Percentiles rank a stretch among this genome's conserved stretches.
phyloP scores from a whole-genome alignment of 2,888 invertebrate species.

The Erebia epiphron region DNA sequence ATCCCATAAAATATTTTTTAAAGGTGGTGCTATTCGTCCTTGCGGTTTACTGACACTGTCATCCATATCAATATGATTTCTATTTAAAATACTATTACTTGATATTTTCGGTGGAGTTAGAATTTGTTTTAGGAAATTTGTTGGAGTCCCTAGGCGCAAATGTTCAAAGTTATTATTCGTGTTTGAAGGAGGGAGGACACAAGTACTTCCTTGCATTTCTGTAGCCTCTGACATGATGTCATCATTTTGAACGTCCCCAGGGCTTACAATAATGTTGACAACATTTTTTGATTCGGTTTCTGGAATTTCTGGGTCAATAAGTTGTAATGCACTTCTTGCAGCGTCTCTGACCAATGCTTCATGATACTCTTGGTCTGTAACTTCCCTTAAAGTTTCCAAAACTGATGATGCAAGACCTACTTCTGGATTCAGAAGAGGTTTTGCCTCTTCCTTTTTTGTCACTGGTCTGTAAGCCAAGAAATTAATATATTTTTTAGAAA shows the following conservation, averaged over 20 bases:
- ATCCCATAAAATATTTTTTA: slow-evolving; percentile 35
- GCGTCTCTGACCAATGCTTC: slow-evolving; percentile 71
- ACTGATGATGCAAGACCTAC: slow-evolving; percentile 72
- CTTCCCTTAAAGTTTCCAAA: slow-evolving; percentile 67
- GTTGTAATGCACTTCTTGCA: slow-evolving; percentile 50
- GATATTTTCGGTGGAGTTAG: slow-evolving; percentile 45
- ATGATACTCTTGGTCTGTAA: slow-evolving; percentile 69
- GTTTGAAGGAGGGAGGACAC: slow-evolving; percentile 49
- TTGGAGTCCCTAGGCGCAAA: slow-evolving; percentile 40
- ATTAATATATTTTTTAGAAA: too few relatives aligned
- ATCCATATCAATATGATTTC: slow-evolving; percentile 54
- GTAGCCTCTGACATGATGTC: slow-evolving; percentile 57
- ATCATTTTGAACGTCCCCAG: slow-evolving; percentile 43
- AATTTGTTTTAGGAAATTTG: slow-evolving; percentile 45
- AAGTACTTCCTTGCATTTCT: slow-evolving; percentile 56
- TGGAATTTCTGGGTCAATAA: slow-evolving; percentile 39
- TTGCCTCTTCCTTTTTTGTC: slow-evolving; percentile 55
- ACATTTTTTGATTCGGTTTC: slow-evolving; percentile 56
- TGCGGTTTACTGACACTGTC: slow-evolving; percentile 58
- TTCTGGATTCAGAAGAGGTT: slow-evolving; percentile 71
- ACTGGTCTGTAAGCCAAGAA: slow-evolving; percentile 48
- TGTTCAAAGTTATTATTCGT: slow-evolving; percentile 40
- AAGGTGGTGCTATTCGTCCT: slow-evolving; percentile 45
- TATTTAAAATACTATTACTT: slow-evolving; percentile 32
- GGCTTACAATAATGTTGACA: slow-evolving; percentile 60